A percentile compares a stretch with the other conserved stretches of the same genome.
These are phyloP conservation scores for Merluccius polli DNA, from an alignment of 2,797 vertebrate genomes.

Conservation along the genomic window DNA sequence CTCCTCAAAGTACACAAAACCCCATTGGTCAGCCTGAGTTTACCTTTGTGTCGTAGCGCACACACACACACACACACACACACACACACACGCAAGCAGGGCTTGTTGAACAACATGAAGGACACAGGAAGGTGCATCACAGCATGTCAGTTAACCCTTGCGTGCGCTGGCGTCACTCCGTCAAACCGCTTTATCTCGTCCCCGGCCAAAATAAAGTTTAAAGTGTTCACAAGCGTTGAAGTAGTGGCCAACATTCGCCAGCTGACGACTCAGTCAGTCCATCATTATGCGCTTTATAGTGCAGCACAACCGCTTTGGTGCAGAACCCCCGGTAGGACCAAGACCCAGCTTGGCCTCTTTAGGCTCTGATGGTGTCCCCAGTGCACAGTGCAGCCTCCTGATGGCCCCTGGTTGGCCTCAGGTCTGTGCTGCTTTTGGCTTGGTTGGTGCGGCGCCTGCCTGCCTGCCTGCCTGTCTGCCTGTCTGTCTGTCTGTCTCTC, in stretches of 20 bases:
- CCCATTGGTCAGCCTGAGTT: neutral
- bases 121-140: neutral
- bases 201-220: neutral
- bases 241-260: slow-evolving; percentile 11
- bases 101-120: neutral
- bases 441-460: slow-evolving; percentile 32
- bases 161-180: neutral
- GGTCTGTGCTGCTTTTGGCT: slow-evolving; percentile 41
- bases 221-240: slow-evolving; percentile 19
- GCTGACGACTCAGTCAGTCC: slow-evolving; percentile 23
- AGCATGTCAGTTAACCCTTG: neutral
- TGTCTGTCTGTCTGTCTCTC: no score
- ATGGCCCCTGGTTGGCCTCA: slow-evolving; percentile 19
- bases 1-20: neutral
- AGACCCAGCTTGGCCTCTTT: slow-evolving; percentile 30
- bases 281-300: slow-evolving; percentile 20
- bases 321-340: slow-evolving; percentile 21
- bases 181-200: neutral
- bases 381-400: slow-evolving; percentile 30
- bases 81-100: neutral
- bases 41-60: neutral
- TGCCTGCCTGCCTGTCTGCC: no score
- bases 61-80: no score
- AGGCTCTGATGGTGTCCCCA: slow-evolving; percentile 53
- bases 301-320: slow-evolving; percentile 11